Evolutionary conservation across 2,797 vertebrate genomes (phyloP), one percentile per base, ranked within the genome.

Genomic region (Neopelma chrysocephalum): DNA sequence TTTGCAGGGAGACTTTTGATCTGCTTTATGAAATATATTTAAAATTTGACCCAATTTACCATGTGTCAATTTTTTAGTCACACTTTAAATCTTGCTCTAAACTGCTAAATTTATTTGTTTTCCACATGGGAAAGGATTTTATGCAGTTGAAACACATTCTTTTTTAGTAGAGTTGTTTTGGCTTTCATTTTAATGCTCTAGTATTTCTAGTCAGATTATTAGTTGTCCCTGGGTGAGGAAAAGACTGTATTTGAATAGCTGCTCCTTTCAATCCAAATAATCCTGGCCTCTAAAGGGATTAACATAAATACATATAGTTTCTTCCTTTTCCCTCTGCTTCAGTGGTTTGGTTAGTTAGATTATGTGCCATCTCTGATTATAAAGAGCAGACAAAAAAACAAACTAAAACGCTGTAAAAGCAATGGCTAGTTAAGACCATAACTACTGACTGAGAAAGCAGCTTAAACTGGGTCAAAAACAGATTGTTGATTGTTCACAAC

Each of bases 271-370:
- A 97, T 96, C 94, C 85, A 87, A 95, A 79, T 96, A 97, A 97
- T 95, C 94, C 93, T 90, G 64, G 93, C 95, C 94, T 96, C 95
- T 94, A 45, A 97, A 96, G 92, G 82, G 89, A 95, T 92, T 94
- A 94, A 53, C n/a, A 43, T 57, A 87, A 90, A 82, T 25, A 56
- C 7, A 29, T 85, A 58, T 43, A 60, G 57, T 70, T 85, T n/a
- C 43, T 92, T 95, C 48, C 12, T 70, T 82, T 69, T 89, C 60
- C 87, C 31, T 82, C 4, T 90, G 78, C 36, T 94, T 95, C 6
- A 3, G 73, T 87, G 65, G 72, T 77, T 90, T 86, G 77, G 47
- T 91, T 94, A 62, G 84, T 80, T 95, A 89, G 29, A 61, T 42
- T 79, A 7, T 29, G 57, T 72, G 72, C 48, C 75, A 58, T 89